phyloP scores from a whole-genome alignment of 2,113 vertebrate species.

The Clarias gariepinus region DNA sequence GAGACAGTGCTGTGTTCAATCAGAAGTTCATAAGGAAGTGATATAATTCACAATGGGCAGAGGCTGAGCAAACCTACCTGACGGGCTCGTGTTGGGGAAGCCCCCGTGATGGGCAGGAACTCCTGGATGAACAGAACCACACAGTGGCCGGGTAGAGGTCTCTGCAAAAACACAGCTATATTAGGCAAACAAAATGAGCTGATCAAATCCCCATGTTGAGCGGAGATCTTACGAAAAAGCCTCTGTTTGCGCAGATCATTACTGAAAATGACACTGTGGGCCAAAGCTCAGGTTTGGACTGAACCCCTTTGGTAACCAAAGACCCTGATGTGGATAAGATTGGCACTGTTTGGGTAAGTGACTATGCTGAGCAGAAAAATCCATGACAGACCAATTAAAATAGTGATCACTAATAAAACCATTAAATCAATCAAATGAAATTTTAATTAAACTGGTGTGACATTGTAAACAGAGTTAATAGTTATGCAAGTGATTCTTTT shows the following conservation, averaged over 20 bases:
- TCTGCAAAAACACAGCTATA: background rate
- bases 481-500: background rate
- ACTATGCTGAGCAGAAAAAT: background rate
- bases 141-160: background rate
- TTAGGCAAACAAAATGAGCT: no score
- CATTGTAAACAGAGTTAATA: background rate
- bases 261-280: background rate
- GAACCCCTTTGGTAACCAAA: no score
- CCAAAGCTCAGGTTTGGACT: background rate
- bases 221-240: background rate
- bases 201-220: no score
- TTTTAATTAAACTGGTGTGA: background rate
- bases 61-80: no score
- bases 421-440: background rate
- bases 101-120: background rate
- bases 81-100: no score
- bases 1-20: background rate
- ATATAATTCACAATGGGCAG: background rate
- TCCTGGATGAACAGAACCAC: background rate
- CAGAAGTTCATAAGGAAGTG: background rate
- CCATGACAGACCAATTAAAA: background rate
- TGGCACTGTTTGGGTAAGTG: background rate
- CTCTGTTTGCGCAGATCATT: background rate
- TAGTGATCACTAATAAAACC: background rate
- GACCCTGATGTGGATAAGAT: background rate